Conservation (phyloP, 2,113 vertebrate species). For the Corythoichthys intestinalis region DNA sequence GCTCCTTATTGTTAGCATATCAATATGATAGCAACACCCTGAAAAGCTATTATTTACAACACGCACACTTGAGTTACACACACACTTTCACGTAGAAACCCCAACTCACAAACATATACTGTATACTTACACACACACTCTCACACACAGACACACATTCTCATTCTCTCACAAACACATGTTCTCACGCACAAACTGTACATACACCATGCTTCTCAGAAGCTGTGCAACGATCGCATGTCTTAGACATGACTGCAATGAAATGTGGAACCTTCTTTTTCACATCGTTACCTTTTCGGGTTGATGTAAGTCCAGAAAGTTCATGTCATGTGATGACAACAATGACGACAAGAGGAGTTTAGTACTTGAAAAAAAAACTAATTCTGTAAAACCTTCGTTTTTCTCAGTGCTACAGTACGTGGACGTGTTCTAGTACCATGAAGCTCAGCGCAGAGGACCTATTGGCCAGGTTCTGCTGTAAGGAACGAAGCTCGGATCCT, state of each 20-base stretch:
- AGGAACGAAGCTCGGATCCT: constrained; percentile 91
- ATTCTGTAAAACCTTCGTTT: background rate
- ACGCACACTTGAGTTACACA: background rate
- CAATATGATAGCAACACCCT: constrained; percentile 68
- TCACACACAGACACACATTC: background rate
- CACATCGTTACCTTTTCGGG: background rate
- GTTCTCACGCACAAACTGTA: background rate
- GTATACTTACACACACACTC: background rate
- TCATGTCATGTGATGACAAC: background rate
- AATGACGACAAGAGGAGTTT: background rate
- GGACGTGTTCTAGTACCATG: background rate
- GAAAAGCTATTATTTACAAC: constrained; percentile 53
- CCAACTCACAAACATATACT: background rate
- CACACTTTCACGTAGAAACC: background rate
- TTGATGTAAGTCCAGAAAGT: background rate
- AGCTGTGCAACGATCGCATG: constrained; percentile 90
- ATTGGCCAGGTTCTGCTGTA: constrained; percentile 13
- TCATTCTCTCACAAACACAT: background rate
- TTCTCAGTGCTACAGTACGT: background rate
- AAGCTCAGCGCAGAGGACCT: background rate
- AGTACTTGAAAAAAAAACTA: background rate
- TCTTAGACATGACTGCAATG: constrained; percentile 73
- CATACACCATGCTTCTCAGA: constrained; percentile 84
- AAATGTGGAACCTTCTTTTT: constrained; percentile 30
- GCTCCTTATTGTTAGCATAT: constrained; percentile 59